Conservation (phyloP, 2,113 vertebrate species). For the Xiphias gladius region DNA sequence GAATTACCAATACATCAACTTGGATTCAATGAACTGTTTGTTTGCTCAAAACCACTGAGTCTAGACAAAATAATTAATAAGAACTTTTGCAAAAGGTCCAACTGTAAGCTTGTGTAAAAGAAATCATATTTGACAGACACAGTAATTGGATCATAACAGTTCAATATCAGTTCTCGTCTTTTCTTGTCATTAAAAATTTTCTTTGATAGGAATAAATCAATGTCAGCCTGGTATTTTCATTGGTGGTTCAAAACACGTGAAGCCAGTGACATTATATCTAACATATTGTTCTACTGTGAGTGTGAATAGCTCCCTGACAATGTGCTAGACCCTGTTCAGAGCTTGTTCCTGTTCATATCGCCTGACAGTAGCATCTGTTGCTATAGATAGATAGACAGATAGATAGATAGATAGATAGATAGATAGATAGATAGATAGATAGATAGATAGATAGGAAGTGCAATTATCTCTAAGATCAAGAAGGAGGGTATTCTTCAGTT, state of each 20-base stretch:
- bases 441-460: not conserved
- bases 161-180: constrained; percentile 30
- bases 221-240: constrained; percentile 6
- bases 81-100: constrained; percentile 12
- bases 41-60: constrained; percentile 44
- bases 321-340: constrained; percentile 46
- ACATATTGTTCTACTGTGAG: constrained; percentile 18
- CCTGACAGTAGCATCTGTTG: constrained; percentile 49
- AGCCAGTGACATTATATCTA: constrained; percentile 9
- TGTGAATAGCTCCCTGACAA: constrained; percentile 47
- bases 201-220: constrained; percentile 25
- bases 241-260: constrained; percentile 11
- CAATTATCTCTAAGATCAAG: no score
- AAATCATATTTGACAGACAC: constrained; percentile 44
- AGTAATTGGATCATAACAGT: constrained; percentile 24
- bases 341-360: constrained; percentile 21
- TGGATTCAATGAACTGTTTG: constrained; percentile 38
- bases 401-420: not conserved
- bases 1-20: constrained; percentile 58
- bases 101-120: constrained; percentile 11
- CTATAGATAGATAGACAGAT: no score
- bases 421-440: not conserved
- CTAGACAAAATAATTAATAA: constrained; percentile 8
- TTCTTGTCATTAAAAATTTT: constrained; percentile 15
- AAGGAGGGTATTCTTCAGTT: not conserved